Evolutionary conservation across 2,113 vertebrate species (phyloP).

Genomic region (Cariama cristata): DNA sequence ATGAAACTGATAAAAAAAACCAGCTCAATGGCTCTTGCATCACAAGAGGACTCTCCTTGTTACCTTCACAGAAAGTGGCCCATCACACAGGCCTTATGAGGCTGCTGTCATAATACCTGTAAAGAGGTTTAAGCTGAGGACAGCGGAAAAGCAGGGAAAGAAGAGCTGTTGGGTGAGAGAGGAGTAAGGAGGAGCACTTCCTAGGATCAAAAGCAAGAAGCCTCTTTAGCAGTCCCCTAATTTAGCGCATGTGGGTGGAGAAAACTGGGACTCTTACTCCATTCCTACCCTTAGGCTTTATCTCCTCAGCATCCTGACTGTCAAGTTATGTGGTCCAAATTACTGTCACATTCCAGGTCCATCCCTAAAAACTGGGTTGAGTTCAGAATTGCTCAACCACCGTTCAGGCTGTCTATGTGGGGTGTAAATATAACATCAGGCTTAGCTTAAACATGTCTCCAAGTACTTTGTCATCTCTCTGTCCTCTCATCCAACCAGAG

Average conservation of each 20-base stretch:
- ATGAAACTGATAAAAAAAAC: slow-evolving; percentile 8
- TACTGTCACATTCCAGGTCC: background rate
- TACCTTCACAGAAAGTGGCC: background rate
- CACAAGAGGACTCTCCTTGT: background rate
- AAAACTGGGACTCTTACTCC: background rate
- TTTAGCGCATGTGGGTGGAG: background rate
- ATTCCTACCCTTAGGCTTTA: background rate
- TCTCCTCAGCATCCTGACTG: background rate
- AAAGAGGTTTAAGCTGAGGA: background rate
- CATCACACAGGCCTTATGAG: background rate
- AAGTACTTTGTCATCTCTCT: background rate
- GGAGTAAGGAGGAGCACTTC: background rate
- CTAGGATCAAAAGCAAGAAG: background rate
- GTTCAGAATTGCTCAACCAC: background rate
- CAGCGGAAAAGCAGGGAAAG: background rate
- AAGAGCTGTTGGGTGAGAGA: background rate
- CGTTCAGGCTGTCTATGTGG: background rate
- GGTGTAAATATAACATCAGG: background rate
- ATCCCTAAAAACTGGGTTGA: background rate
- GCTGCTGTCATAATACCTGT: background rate
- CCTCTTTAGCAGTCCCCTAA: background rate
- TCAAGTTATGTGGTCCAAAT: background rate
- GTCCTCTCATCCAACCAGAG: background rate
- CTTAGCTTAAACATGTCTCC: background rate
- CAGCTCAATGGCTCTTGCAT: background rate